A percentile compares a stretch with the other conserved stretches of the same genome.
Conservation (phyloP, 2,113 vertebrate genomes). For the Chionis minor region DNA sequence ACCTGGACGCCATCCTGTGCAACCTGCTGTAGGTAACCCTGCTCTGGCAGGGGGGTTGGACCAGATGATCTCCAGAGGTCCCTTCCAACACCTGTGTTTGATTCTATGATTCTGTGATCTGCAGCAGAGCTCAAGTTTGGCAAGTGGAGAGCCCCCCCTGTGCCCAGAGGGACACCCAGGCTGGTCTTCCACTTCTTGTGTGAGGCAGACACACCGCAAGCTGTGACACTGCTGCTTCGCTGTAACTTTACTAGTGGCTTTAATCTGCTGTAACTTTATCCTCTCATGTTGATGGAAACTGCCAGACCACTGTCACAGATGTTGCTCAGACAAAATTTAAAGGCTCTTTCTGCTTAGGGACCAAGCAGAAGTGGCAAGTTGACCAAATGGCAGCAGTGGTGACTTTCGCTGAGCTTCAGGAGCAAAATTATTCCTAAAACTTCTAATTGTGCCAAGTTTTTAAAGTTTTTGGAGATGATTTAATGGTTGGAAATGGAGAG, state of each 20-base stretch:
- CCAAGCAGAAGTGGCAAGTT: neutral
- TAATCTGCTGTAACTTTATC: neutral
- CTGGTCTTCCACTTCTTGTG: neutral
- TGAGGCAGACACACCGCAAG: neutral
- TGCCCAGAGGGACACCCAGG: neutral
- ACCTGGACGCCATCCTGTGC: no score
- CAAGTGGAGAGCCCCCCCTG: neutral
- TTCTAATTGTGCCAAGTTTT: neutral
- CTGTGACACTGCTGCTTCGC: neutral
- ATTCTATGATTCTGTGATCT: neutral
- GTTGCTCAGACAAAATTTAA: neutral
- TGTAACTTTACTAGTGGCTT: neutral
- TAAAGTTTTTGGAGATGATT: neutral
- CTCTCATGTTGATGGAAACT: rapidly evolving
- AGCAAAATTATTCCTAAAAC: neutral
- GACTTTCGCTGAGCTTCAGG: neutral
- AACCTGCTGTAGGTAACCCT: no score
- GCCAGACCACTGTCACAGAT: neutral
- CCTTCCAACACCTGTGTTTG: no score
- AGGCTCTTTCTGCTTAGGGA: neutral
- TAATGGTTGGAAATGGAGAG: neutral
- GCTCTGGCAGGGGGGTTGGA: no score
- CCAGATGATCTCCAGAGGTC: no score
- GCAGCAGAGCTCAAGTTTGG: neutral
- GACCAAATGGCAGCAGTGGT: neutral